Evolutionary conservation across 1,140 invertebrate genomes (phyloP).

Genomic region (Diploscapter pachys): DNA sequence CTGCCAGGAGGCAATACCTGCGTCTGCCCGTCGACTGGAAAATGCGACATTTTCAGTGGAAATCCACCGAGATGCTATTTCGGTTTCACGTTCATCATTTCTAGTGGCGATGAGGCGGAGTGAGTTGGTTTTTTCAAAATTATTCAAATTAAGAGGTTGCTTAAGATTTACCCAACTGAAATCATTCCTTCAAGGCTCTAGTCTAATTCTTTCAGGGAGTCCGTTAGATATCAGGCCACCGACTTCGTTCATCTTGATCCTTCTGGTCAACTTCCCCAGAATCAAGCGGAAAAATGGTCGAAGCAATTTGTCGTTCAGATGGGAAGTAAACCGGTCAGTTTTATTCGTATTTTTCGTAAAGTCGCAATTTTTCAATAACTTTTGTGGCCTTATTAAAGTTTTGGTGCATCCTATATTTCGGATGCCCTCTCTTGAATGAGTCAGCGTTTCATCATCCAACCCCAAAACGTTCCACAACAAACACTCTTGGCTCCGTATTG

Average conservation of each 20-base stretch:
- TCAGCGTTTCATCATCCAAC: too few species aligned
- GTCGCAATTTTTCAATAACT: too few species aligned
- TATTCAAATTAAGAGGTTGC: neutral
- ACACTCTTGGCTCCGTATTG: too few species aligned
- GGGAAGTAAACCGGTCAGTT: slow-evolving; percentile 43
- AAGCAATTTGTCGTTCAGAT: slow-evolving; percentile 42
- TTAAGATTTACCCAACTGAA: neutral
- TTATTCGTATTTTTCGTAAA: neutral
- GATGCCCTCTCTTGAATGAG: too few species aligned
- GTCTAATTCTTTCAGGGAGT: slow-evolving; percentile 36
- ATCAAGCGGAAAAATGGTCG: slow-evolving; percentile 21
- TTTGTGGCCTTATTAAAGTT: too few species aligned
- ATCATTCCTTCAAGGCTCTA: neutral
- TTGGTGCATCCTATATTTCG: too few species aligned
- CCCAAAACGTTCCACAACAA: too few species aligned
- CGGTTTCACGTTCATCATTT: slow-evolving; percentile 46
- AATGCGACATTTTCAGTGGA: slow-evolving; percentile 17
- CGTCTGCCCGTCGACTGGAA: slow-evolving; percentile 12
- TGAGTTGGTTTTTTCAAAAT: slow-evolving; percentile 38
- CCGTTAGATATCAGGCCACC: slow-evolving; percentile 43
- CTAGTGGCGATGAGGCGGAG: slow-evolving; percentile 7
- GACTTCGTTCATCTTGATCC: slow-evolving; percentile 45
- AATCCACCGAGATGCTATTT: slow-evolving; percentile 36
- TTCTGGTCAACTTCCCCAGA: slow-evolving; percentile 27
- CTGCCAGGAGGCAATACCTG: slow-evolving; percentile 25